Percentiles rank a stretch among this genome's conserved stretches.
These are phyloP conservation scores for Drosophila lini DNA, from an alignment of 1,140 invertebrate genomes.

Conservation along the genomic window DNA sequence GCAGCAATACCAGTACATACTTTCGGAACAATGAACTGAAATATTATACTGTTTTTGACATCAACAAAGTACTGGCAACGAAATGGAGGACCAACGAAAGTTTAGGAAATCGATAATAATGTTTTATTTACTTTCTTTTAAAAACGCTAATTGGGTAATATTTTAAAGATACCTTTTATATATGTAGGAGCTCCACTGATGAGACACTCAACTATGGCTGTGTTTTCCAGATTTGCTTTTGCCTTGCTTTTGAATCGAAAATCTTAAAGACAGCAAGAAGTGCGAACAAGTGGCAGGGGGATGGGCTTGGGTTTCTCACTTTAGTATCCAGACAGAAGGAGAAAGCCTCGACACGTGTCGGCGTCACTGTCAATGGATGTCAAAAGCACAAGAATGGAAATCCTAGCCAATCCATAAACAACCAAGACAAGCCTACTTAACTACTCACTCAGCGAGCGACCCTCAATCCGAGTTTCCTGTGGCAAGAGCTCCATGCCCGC, in stretches of 20 bases:
- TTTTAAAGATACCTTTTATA: background rate
- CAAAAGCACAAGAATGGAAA: constrained; percentile 72
- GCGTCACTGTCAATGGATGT: constrained; percentile 75
- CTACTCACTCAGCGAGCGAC: constrained; percentile 69
- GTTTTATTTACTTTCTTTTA: background rate
- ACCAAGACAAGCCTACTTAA: constrained; percentile 74
- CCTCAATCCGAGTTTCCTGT: constrained; percentile 31
- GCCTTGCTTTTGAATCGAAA: background rate
- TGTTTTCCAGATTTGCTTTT: background rate
- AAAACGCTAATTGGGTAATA: background rate
- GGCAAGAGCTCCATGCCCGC: background rate
- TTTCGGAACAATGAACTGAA: background rate
- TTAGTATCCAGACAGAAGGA: constrained; percentile 1
- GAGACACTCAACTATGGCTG: background rate
- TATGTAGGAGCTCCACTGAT: background rate
- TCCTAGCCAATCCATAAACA: constrained; percentile 64
- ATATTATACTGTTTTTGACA: background rate
- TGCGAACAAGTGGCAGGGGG: constrained; percentile 8
- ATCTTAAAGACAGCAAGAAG: constrained; percentile 3
- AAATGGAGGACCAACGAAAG: background rate
- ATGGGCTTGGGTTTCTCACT: constrained; percentile 17
- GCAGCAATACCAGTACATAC: background rate
- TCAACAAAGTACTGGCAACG: too few relatives aligned
- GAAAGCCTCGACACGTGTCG: constrained; percentile 65
- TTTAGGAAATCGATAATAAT: background rate